Evolutionary conservation across 2,113 vertebrate genomes (phyloP), one percentile per base, ranked within the genome.

Genomic region (Sinocyclocheilus anophthalmus): DNA sequence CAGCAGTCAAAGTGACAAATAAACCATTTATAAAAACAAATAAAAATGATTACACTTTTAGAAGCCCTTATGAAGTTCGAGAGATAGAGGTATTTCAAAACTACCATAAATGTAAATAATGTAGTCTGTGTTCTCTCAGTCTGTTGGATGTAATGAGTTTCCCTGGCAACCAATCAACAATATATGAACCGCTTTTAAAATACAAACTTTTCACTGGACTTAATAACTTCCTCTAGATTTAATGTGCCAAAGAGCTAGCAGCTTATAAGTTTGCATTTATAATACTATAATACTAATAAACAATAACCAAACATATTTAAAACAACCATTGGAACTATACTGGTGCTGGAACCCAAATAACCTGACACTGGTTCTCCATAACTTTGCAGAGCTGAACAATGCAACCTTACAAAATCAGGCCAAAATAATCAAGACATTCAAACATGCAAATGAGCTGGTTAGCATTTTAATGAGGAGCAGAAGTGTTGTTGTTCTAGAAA

Each of bases 351-450:
- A 12, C 20, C 70, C 3, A 45, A 45, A 73, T n/a, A 45, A 45
- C 20, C 33, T 42, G 69, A 10, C 72, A 37, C 16, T n/a, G 12
- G 24, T 53, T 63, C 6, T 84, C 37, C n/a, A 48, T 4, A 59
- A 63, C 37, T 84, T 24, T 76, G 37, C 8, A 55, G 72, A 61
- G n/a, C 5, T 77, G 42, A 76, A 48, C 45, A 63, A 53, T 77
- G 16, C 30, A 70, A 39, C 6, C 7, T 67, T 37, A 30, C 48
- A 69, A 70, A 79, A 53, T 12, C 59, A 70, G 39, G 63, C 63
- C 63, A 45, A 85, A 57, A 78, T 50, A 85, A 85, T 69, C n/a
- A 78, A 80, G 48, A 67, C 18, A 16, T 77, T 70, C 24, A 69
- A 24, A 48, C 30, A 69, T 14, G 7, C 16, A 50, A 33, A 57